Evolutionary conservation across 2,113 vertebrate genomes (phyloP), one percentile per base, ranked within the genome.

Genomic region (Cyprinodon tularosa): DNA sequence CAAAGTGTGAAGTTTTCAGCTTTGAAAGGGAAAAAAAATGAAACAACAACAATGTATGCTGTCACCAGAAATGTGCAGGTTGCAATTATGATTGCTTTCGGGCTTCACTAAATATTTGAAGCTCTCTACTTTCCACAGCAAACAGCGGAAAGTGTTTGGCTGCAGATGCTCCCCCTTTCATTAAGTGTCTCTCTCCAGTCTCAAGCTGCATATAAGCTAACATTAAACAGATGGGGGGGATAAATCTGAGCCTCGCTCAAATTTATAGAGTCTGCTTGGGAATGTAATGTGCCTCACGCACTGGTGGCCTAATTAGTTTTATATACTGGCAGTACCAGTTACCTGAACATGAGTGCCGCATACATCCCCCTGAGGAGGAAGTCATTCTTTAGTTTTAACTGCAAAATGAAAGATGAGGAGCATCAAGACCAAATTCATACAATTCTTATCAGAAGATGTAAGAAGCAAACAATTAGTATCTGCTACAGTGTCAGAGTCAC

Each of bases 161-260:
- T 76, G 67, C 62, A 68, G 64, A 68, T 22, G 42, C 75, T 75
- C 70, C 63, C 67, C 68, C 74, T 82, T 83, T 80, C 73, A 80
- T 83, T 75, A 75, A 72, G 68, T 4, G 29, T 38, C 57, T 72
- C 86, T 85, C 80, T 68, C 14, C 53, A 76, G 71, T 71, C 61
- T 45, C 45, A 62, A 68, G 63, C 79, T 89, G 82, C 84, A 86
- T 84, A 76, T 62, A 74, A 84, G 84, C 80, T 29, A 67, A 84
- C 77, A 88, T 86, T 81, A 77, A 86, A 84, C 85, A 88, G 87
- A 86, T 50, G 75, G 81, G 44, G 69, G 17, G 3, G 7, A 0
- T 3, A 29, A 29, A 29, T 29, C 29, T 29, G 29, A 64, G 65
- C 62, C 42, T 67, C 66, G 36, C 74, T 87, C 39, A 67, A 64